Evolutionary conservation across 92 coral and sea anemone species (phyloP), one percentile per base, ranked within the genome.

Genomic region (Nematostella vectensis): DNA sequence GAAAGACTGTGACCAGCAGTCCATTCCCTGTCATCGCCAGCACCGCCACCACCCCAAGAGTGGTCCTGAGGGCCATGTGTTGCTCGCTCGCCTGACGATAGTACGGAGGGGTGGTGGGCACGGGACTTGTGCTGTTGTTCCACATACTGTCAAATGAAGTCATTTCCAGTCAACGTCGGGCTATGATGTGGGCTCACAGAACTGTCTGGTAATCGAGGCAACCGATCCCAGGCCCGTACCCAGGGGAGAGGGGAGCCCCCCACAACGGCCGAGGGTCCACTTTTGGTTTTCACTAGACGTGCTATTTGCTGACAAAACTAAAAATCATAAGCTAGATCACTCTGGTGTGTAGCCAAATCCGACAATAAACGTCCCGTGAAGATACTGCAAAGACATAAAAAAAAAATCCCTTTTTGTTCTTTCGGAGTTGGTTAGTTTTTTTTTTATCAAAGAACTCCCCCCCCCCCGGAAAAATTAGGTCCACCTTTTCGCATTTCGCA

Each of bases 21-120:
- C 75, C 75, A 55, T 78, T 78, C 29, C 85, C 55, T 29, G 58
- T 42, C 27, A 78, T 11, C 1, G 85, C 54, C 17, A 78, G 48
- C 16, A 78, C 71, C 3, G 85, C 74, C 0, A 78, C 71, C 28
- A 66, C 60, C 31, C 79, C 85, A 58, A 78, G 65, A 13, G 37
- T 48, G 17, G 59, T 59, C 24, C 85, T 55, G 12, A 77, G 60
- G 30, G 78, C 84, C 15, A 65, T 27, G 54, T 77, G 78, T 12
- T 60, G 84, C 17, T 77, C 74, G 25, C 71, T 43, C 0, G 77
- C 60, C 25, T 62, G 50, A 3, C 72, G 61, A 47, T 52, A 54
- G 19, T 28, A 38, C 6, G 63, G 40, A 11, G 23, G 21, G 10
- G 11, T 22, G 22, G 28, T 27, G 11, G 59, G 29, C 13, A 6